Evolutionary conservation across 2,113 vertebrate species (phyloP).

Genomic region (Hypocryptadius cinnamomeus): DNA sequence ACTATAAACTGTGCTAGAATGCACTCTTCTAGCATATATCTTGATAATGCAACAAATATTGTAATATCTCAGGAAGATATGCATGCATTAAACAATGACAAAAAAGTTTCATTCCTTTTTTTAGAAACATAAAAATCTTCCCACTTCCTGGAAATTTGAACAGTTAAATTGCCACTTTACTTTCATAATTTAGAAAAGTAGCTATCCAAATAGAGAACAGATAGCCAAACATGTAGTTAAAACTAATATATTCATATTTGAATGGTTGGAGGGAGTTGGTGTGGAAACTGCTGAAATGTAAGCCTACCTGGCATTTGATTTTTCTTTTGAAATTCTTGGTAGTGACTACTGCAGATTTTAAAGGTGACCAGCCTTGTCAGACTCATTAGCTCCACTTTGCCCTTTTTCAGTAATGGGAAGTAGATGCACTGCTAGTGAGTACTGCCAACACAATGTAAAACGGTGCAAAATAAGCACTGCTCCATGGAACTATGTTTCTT

Average conservation of each 20-base stretch:
- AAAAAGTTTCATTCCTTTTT: neutral
- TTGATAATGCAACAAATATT: neutral
- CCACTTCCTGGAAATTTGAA: neutral
- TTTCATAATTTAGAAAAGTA: neutral
- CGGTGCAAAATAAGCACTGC: constrained; percentile 12
- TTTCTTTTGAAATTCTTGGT: neutral
- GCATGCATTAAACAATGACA: neutral
- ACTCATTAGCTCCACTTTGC: neutral
- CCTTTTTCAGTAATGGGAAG: neutral
- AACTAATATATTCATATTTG: neutral
- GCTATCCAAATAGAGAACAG: neutral
- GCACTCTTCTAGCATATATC: neutral
- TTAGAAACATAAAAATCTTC: neutral
- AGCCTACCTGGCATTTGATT: neutral
- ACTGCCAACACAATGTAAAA: constrained; percentile 14
- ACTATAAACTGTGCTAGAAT: neutral
- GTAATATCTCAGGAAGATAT: neutral
- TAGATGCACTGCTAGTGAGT: neutral
- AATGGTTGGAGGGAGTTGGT: neutral
- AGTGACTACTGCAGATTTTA: neutral
- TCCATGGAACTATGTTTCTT: neutral
- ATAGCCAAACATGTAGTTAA: neutral
- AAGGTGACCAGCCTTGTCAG: neutral
- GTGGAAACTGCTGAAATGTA: neutral
- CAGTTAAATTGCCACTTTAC: neutral